Base-by-base conservation (phyloP, 2,113 vertebrate species). In the Mesoclemmys tuberculata region DNA sequence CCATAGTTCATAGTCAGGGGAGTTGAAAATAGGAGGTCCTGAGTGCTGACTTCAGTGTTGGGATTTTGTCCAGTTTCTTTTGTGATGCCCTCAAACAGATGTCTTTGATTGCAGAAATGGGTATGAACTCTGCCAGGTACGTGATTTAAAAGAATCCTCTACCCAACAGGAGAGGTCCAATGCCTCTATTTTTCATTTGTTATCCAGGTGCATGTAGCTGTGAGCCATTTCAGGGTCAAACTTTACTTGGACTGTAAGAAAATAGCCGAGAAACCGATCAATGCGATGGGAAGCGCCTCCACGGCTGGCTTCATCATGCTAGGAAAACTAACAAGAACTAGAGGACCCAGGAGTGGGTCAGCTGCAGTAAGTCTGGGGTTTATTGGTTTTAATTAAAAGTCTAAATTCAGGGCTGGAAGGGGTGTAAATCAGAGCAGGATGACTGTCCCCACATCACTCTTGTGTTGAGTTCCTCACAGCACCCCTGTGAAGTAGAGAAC, bases 211-310 rank as follows among this genome's bases (percentile, higher is more conserved):
- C 99, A 99, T 1, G 95, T 99, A 95, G 98, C 98, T 0, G 98
- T 99, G 95, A 99, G 98, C 95, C 99, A 95, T 96, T 98, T 98
- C 94, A 98, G 97, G 78, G 97, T 99, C 83, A 98, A 97, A 24
- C 98, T 99, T 61, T 99, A 98, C 0, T 97, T 99, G 97, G 99
- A 99, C 97, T 99, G 99, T 74, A 98, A 98, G 98, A 98, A 96
- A 64, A 98, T 99, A 74, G 98, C 98, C 0, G 99, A 99, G 97
- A 98, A 98, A 83, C 96, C 98, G 0, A 96, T 98, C 8, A 98
- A 97, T 26, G 98, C 98, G 1, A 31, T 99, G 0, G 98, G 99
- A 75, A 98, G 89, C 87, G 77, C 99, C 10, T 99, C 99, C 1
- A 98, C 97, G 0, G 95, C 99, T 0, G 98, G 99, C 35, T 99